phyloP scores from a whole-genome alignment of 2,888 invertebrate genomes.

The Agriopis leucophaearia region DNA sequence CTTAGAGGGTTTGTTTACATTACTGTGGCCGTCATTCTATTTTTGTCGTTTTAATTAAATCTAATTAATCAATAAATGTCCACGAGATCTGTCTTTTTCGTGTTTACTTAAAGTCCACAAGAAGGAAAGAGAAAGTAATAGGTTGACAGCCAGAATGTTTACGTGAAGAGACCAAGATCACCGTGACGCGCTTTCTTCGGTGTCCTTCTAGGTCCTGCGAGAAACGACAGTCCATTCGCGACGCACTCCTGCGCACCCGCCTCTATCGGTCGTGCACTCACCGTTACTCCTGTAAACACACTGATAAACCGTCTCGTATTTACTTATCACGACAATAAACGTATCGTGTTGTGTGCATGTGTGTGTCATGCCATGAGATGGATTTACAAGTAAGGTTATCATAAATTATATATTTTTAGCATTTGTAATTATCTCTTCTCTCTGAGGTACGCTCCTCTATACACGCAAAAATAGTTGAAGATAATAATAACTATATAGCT shows the following conservation, averaged over 20 bases:
- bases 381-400: conserved; percentile 70
- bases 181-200: too few relatives aligned
- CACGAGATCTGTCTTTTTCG: background rate
- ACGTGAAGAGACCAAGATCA: background rate
- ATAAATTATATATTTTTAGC: conserved; percentile 24
- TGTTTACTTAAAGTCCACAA: too few relatives aligned
- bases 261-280: conserved; percentile 42
- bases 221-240: conserved; percentile 41
- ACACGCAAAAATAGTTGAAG: conserved; percentile 20
- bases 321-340: conserved; percentile 41
- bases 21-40: conserved; percentile 3
- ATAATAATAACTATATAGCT: conserved; percentile 12
- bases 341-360: conserved; percentile 59
- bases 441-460: background rate
- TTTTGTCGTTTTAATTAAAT: background rate
- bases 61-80: background rate
- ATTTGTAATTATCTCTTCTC: conserved; percentile 13
- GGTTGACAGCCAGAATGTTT: background rate
- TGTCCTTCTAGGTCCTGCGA: background rate
- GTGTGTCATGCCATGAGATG: conserved; percentile 68
- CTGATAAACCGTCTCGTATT: conserved; percentile 43
- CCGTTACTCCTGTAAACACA: conserved; percentile 27
- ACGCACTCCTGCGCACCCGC: conserved; percentile 54
- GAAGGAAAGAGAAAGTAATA: background rate
- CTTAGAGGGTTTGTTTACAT: background rate